These are phyloP conservation scores for Paratrypauchen microcephalus DNA, from an alignment of 2,797 vertebrate genomes.

Conservation along the genomic window DNA sequence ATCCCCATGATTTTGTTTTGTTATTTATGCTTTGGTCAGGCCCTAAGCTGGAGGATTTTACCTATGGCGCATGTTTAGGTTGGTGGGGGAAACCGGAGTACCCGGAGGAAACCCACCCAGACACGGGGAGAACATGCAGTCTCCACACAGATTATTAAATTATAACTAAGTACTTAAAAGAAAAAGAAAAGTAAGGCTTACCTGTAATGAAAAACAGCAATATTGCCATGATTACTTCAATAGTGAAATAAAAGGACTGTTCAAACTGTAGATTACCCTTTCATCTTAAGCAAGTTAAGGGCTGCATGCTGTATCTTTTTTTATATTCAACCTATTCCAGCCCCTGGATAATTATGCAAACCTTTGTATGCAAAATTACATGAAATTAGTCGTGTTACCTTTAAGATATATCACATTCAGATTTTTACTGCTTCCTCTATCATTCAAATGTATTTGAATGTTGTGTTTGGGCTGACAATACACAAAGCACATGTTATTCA, in stretches of 20 bases:
- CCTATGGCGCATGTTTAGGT: too few relatives aligned
- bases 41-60: too few relatives aligned
- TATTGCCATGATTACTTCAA: constrained; percentile 24
- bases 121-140: too few relatives aligned
- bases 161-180: neutral
- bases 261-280: neutral
- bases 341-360: constrained; percentile 33
- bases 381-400: neutral
- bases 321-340: neutral
- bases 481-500: neutral
- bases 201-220: constrained; percentile 31
- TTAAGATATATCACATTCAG: neutral
- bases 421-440: neutral
- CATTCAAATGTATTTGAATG: neutral
- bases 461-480: neutral
- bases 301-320: neutral
- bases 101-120: too few relatives aligned
- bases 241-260: neutral
- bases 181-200: constrained; percentile 5
- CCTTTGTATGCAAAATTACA: neutral
- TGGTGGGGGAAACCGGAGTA: too few relatives aligned
- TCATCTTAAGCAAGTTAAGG: neutral
- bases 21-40: too few relatives aligned
- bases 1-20: too few relatives aligned
- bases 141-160: too few relatives aligned